Base-by-base conservation (phyloP, 2,797 vertebrate genomes). In the Clarias laeviceps region DNA sequence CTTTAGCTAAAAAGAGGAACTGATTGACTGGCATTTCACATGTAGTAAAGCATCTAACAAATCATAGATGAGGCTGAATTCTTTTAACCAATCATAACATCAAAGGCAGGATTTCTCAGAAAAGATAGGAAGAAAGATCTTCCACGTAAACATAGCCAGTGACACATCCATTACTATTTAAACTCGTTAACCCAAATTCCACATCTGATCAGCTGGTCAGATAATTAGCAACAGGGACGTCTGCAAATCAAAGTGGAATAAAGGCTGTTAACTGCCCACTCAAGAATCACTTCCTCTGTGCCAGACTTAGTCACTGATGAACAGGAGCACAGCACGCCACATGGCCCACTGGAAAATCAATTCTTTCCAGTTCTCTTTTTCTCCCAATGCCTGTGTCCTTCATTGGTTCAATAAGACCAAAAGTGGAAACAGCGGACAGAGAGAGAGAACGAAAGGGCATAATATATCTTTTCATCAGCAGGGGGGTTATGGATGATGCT, bases 341-440 rank as follows among this genome's bases (percentile, higher is more conserved):
- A 50, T 73, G 88, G 89, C 88, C 61, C 27, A 89, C 90, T 86
- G 89, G 88, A 92, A 95, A 95, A 95, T 94, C 93, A 89, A 92
- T 94, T 91, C 62, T 91, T 84, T 89, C 91, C 90, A 88, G 87
- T 83, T 72, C 84, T 89, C 83, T 84, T 69, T 72, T 65, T 74
- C 84, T 76, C 73, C 0, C 20, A 85, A 59, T 90, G 88, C 87
- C 79, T 91, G 79, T 90, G 91, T 91, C 93, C 92, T 94, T 93
- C 92, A 92, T 66, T 85, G 84, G 88, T 66, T 79, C 80, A 82
- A 76, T 85, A 69, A 62, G 24, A 82, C 54, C 62, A 84, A 80
- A 73, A 68, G 57, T 77, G 37, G 84, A 84, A 68, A 78, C 40
- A 80, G 40, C 37, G 37, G 81, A 79, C 50, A 68, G 9, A 82